Conservation (phyloP, 2,888 invertebrate species). For the Orchesellides sinensis region DNA sequence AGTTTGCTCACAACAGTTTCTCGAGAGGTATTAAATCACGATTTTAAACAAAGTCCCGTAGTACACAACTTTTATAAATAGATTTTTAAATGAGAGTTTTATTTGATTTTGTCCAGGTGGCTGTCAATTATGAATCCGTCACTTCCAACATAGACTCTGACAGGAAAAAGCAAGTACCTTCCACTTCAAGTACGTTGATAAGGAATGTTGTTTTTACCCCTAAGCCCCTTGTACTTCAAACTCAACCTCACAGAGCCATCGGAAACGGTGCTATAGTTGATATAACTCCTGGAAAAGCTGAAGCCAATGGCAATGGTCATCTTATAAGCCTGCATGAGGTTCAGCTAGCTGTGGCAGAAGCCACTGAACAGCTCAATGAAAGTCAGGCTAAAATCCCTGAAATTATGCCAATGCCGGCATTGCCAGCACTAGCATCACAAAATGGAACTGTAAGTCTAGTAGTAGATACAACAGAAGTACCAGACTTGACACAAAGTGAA, state of each 20-base stretch:
- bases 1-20: slow-evolving; percentile 90
- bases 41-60: not conserved
- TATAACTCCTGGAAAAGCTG: too few relatives aligned
- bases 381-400: not conserved
- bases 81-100: not conserved
- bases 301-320: slow-evolving; percentile 24
- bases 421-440: too few relatives aligned
- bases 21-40: slow-evolving; percentile 64
- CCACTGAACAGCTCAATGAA: not conserved
- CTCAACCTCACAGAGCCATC: too few relatives aligned
- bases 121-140: slow-evolving; percentile 68
- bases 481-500: not conserved
- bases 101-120: slow-evolving; percentile 62
- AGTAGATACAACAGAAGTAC: not conserved
- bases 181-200: slow-evolving; percentile 72
- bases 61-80: not conserved
- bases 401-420: not conserved
- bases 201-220: slow-evolving; percentile 65
- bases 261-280: too few relatives aligned
- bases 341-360: slow-evolving; percentile 19
- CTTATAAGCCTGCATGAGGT: slow-evolving; percentile 26
- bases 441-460: not conserved
- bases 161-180: slow-evolving; percentile 72
- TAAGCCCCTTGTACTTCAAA: slow-evolving; percentile 33
- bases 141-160: slow-evolving; percentile 61